Conservation (phyloP, 2,113 vertebrate species). For the Cichladusa arquata region DNA sequence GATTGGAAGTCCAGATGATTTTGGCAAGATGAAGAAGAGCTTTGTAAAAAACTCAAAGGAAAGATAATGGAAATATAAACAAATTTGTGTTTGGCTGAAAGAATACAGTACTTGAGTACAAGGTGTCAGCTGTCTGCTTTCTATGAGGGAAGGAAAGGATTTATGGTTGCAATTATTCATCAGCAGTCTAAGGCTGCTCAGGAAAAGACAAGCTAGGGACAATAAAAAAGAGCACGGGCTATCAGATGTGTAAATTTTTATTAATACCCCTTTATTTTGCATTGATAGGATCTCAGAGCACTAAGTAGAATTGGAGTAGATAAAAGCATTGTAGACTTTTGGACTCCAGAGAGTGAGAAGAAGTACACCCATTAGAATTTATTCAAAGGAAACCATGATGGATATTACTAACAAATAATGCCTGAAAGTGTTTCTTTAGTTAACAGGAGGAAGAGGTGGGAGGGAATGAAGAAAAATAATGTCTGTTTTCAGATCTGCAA, state of each 20-base stretch:
- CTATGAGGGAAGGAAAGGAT: not conserved
- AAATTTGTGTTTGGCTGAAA: not conserved
- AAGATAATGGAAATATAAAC: not conserved
- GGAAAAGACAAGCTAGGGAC: not conserved
- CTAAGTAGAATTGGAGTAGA: not conserved
- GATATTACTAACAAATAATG: not conserved
- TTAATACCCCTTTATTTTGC: not conserved
- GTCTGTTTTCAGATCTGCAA: not conserved
- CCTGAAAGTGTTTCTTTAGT: not conserved
- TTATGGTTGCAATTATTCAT: not conserved
- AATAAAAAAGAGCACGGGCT: not conserved
- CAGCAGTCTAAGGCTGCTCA: not conserved
- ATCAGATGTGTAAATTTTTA: not conserved
- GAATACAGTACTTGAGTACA: not conserved
- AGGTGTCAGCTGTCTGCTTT: not conserved
- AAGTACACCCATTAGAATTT: not conserved
- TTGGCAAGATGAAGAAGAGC: not conserved
- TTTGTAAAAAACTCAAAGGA: not conserved
- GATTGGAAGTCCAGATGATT: not conserved
- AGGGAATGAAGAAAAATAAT: too few relatives aligned
- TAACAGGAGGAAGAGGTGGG: not conserved
- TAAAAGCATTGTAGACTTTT: not conserved
- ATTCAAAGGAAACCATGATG: not conserved
- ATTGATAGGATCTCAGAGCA: not conserved
- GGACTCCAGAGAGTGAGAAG: not conserved